Evolutionary conservation across 1,140 invertebrate genomes (phyloP).

Genomic region (Cyclargus thomasi): DNA sequence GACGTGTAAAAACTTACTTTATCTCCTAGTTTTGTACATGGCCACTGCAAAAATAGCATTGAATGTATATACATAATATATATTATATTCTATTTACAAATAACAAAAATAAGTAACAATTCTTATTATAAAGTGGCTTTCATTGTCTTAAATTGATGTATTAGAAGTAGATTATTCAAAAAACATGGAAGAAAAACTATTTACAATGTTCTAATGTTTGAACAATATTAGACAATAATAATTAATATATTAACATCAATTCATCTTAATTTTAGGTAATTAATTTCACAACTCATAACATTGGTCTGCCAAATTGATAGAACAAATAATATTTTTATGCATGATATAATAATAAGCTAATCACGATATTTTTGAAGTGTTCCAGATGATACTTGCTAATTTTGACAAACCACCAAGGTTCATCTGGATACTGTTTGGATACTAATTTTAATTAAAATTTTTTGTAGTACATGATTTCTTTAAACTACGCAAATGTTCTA

Average conservation of each 20-base stretch:
- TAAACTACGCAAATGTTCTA: no score
- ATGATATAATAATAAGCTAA: no score
- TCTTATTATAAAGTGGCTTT: conserved; percentile 21
- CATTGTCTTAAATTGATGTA: conserved; percentile 8
- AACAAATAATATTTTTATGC: no score
- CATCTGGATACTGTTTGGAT: no score
- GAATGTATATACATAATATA: conserved; percentile 13
- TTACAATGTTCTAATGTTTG: neutral
- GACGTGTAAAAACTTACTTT: conserved; percentile 55
- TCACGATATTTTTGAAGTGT: no score
- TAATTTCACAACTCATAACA: neutral
- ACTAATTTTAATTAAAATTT: no score
- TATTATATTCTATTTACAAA: conserved; percentile 20
- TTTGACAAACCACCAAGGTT: no score
- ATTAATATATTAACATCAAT: neutral
- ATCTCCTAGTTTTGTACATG: conserved; percentile 47
- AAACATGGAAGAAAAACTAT: conserved; percentile 2
- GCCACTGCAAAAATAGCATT: conserved; percentile 47
- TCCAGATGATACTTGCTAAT: no score
- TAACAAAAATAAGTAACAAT: conserved; percentile 28
- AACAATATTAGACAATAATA: conserved; percentile 2
- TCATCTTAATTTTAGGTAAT: conserved; percentile 4
- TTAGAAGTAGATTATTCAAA: neutral
- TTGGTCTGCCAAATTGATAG: neutral
- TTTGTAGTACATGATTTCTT: no score